Evolutionary conservation across 1,140 invertebrate genomes (phyloP), one percentile per base, ranked within the genome.

Genomic region (Drosophila subobscura): DNA sequence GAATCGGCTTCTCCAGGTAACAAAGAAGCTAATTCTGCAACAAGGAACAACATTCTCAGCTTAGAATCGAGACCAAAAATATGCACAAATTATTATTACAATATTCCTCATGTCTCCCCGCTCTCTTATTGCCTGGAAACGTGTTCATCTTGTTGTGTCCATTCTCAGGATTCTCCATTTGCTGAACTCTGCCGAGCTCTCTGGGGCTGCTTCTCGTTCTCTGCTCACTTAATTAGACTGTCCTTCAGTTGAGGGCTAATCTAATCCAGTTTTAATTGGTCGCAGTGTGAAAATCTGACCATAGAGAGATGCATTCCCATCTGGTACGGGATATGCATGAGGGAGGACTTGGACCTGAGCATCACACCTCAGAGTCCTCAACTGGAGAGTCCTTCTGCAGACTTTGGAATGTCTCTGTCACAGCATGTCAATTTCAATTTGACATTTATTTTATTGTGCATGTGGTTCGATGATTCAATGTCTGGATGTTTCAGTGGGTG

Each of bases 341-440:
- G 7, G 8, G 8, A 8, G 29, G 7, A 33, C 16, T 25, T 53
- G 22, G 8, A 44, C 14, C 41, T 25, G 16, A 3, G 29, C 57
- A 22, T 63, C 45, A 29, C 57, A 63, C 61, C 47, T 66, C 47
- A 14, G 20, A 41, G 4, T 20, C 4, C 20, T 27, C 14, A 8
- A 20, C 29, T 16, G 12, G 7, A 40, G n/a, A n/a, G 46, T 6
- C 1, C 25, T 33, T 22, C 40, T 27, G 5, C 33, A 4, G 33
- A 37, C 33, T 37, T 37, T 37, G 41, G 20, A 23, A 25, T 47
- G 25, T 64, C 41, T 45, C 54, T 84, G 83, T 68, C 78, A 75
- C 68, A 81, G 77, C 77, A 71, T 72, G 81, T 86, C 81, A 88
- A 68, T 88, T 88, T 86, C 83, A 88, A 86, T 88, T 86, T 81